A percentile compares a stretch with the other conserved stretches of the same genome.
Conservation (phyloP, 2,888 invertebrate genomes). For the Zelleria hepariella region DNA sequence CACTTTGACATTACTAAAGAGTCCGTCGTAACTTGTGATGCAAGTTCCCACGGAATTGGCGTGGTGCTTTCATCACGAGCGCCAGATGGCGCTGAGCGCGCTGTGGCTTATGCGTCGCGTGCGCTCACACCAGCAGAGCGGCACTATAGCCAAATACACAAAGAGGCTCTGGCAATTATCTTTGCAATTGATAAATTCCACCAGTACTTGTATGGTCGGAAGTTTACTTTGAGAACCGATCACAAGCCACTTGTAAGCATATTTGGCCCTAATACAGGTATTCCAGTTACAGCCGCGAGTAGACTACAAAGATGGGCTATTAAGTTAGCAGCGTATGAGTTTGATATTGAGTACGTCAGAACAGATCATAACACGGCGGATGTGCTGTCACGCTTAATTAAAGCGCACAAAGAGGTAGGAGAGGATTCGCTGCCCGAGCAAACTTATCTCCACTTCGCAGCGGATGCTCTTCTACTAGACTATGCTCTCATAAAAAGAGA, state of each 20-base stretch:
- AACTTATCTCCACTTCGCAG: too few relatives aligned
- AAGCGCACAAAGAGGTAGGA: too few relatives aligned
- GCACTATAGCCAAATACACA: too few relatives aligned
- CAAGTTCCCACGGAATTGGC: conserved; percentile 1
- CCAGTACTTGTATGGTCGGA: conserved; percentile 21
- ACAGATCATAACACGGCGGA: conserved; percentile 16
- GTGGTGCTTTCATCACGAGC: conserved; percentile 2
- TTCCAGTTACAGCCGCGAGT: conserved; percentile 24
- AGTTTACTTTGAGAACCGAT: too few relatives aligned
- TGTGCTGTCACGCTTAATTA: conserved; percentile 18
- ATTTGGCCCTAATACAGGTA: conserved; percentile 24
- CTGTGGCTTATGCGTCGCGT: conserved; percentile 2
- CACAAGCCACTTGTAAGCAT: conserved; percentile 37
- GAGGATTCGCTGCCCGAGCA: too few relatives aligned
- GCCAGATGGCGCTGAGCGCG: conserved; percentile 2
- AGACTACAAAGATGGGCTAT: conserved; percentile 27
- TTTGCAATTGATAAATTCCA: conserved; percentile 18
- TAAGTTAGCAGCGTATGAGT: conserved; percentile 27
- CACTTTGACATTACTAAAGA: not conserved
- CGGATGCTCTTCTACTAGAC: too few relatives aligned
- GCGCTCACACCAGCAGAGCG: conserved; percentile 6
- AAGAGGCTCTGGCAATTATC: conserved; percentile 21
- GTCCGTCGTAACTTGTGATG: not conserved
- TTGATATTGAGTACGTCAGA: conserved; percentile 15
- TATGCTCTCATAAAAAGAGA: too few relatives aligned